These are phyloP conservation scores for Cisticola juncidis DNA, from an alignment of 2,113 vertebrate species.

Conservation along the genomic window DNA sequence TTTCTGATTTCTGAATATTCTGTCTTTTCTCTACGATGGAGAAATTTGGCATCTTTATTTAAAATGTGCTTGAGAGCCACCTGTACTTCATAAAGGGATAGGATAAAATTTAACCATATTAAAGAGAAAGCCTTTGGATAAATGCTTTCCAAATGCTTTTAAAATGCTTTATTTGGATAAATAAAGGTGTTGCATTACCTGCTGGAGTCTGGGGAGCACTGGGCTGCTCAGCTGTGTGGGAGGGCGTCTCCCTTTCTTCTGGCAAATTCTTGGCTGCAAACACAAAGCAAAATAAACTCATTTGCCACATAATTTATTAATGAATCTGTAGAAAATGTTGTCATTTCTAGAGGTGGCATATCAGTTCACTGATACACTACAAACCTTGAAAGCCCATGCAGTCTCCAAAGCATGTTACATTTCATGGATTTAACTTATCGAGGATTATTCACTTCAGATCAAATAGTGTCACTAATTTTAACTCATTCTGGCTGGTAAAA, in stretches of 20 bases:
- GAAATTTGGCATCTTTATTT: not conserved
- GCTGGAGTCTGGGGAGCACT: slow-evolving; percentile 70
- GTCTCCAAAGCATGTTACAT: not conserved
- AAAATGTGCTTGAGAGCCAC: not conserved
- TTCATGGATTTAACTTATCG: not conserved
- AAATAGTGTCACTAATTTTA: not conserved
- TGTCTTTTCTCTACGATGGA: not conserved
- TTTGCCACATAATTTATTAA: not conserved
- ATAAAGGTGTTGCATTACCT: slow-evolving; percentile 68
- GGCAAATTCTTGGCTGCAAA: slow-evolving; percentile 69
- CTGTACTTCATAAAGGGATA: not conserved
- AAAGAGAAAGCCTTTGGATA: not conserved
- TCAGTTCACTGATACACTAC: not conserved
- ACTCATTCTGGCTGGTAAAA: not conserved
- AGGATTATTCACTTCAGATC: not conserved
- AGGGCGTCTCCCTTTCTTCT: slow-evolving; percentile 67
- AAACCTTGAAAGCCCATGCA: not conserved
- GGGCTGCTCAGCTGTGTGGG: slow-evolving; percentile 63
- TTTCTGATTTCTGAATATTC: not conserved
- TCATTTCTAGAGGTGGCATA: not conserved
- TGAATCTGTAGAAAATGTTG: not conserved
- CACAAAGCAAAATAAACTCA: not conserved
- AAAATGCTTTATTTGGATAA: too few species aligned
- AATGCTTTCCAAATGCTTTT: too few species aligned
- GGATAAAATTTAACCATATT: not conserved